Base-by-base conservation (phyloP, 2,888 invertebrate species). In the Mactromeris polynyma region DNA sequence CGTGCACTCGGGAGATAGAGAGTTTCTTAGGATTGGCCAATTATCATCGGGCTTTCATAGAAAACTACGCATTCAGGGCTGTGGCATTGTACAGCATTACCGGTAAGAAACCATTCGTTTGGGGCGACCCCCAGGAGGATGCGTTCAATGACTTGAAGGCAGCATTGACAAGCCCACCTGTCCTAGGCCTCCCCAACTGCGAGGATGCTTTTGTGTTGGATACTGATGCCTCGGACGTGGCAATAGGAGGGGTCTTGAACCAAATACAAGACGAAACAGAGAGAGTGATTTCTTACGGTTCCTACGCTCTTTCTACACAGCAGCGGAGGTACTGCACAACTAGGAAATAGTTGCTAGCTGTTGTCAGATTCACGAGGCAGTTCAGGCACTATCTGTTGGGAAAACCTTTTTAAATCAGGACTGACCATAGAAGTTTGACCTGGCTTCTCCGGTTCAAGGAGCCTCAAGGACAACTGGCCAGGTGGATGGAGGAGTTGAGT, bases 1-100 rank as follows among this genome's bases (percentile, higher is more conserved):
- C 31, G 0, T 51, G 21, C 17, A 26, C 83, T 0, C 90, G 85
- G 31, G 88, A 93, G 33, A 83, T 93, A 0, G 85, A 91, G 38
- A 33, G 73, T 14, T 93, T 93, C 54, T 31, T 93, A 21, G 92
- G 94, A 0, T 38, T 93, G 6, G 85, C 83, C 11, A 90, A 88
- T 33, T 93, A 93, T 40, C 89, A 93, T 79, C 36, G 93, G 6
- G 42, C n/a, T 0, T 88, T 89, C 54, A 83, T 92, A 1, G 26
- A 79, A 26, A 33, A 89, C 11, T 92, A 80, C 79, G 83, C 91
- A 4, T 19, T 38, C 9, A 81, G 42, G 14, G 81, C 89, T 33
- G 42, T 0, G 26, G 31, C 81, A 4, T 36, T 92, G 36, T 92
- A 91, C 79, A 58, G 77, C 17, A 19, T 90, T 31, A 85, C 83